These are phyloP conservation scores for Aethina tumida DNA, from an alignment of 1,140 invertebrate genomes.

Conservation along the genomic window DNA sequence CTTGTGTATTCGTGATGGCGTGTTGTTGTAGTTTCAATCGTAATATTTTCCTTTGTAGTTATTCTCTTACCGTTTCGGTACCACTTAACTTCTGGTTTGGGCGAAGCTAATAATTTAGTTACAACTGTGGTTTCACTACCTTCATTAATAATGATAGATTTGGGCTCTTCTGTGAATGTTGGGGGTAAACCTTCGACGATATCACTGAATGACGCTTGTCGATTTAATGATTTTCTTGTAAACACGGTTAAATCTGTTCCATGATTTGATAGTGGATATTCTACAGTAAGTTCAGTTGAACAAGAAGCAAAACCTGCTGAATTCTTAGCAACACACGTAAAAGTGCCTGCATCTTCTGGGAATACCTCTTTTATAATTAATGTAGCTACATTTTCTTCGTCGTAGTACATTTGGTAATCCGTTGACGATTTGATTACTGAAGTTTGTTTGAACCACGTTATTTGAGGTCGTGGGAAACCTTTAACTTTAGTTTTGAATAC, in stretches of 20 bases:
- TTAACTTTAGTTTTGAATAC: slow-evolving; percentile 87
- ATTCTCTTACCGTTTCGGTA: slow-evolving; percentile 64
- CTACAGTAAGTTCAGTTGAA: slow-evolving; percentile 80
- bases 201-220: slow-evolving; percentile 83
- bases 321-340: slow-evolving; percentile 95
- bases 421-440: slow-evolving; percentile 82
- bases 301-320: slow-evolving; percentile 85
- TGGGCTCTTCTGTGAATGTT: slow-evolving; percentile 82
- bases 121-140: slow-evolving; percentile 70
- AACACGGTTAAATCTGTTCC: slow-evolving; percentile 71
- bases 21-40: slow-evolving; percentile 63
- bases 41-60: slow-evolving; percentile 55
- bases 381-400: slow-evolving; percentile 84
- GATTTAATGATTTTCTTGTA: slow-evolving; percentile 70
- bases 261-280: slow-evolving; percentile 78
- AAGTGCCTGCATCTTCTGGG: slow-evolving; percentile 92
- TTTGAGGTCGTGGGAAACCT: slow-evolving; percentile 79
- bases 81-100: slow-evolving; percentile 83
- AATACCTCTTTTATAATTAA: slow-evolving; percentile 92
- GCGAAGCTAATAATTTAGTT: slow-evolving; percentile 77
- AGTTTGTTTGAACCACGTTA: slow-evolving; percentile 91
- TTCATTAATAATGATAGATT: slow-evolving; percentile 73
- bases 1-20: slow-evolving; percentile 87
- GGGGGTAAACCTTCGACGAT: slow-evolving; percentile 87
- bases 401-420: slow-evolving; percentile 89